These are phyloP conservation scores for Vanessa atalanta DNA, from an alignment of 1,140 invertebrate species.

Conservation along the genomic window DNA sequence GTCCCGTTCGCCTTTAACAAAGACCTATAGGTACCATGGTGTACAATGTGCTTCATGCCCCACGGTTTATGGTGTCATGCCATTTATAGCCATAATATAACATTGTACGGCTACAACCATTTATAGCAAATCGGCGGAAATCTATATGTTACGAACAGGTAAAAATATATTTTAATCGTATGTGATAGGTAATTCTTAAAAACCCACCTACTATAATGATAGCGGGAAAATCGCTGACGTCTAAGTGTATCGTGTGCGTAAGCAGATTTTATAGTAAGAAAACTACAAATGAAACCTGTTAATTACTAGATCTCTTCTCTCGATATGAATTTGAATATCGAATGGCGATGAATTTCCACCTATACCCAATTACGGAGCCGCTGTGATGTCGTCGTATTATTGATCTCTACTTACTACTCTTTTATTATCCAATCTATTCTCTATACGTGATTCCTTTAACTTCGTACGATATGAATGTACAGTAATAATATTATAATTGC, in stretches of 20 bases:
- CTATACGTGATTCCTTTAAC: no score
- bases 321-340: no score
- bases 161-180: background rate
- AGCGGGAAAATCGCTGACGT: conserved; percentile 4
- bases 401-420: no score
- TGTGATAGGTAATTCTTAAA: background rate
- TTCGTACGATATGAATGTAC: no score
- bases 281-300: background rate
- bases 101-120: conserved; percentile 23
- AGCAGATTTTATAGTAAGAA: background rate
- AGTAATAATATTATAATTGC: no score
- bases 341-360: no score
- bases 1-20: conserved; percentile 50
- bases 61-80: conserved; percentile 66
- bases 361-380: no score
- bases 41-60: conserved; percentile 59
- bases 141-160: background rate
- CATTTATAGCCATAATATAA: conserved; percentile 64
- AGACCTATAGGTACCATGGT: conserved; percentile 41
- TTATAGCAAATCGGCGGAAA: conserved; percentile 30
- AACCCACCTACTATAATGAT: background rate
- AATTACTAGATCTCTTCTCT: background rate
- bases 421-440: no score
- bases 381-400: no score
- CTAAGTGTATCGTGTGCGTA: background rate